Evolutionary conservation across 2,888 invertebrate genomes (phyloP), one percentile per base, ranked within the genome.

Genomic region (Melanchra persicariae): DNA sequence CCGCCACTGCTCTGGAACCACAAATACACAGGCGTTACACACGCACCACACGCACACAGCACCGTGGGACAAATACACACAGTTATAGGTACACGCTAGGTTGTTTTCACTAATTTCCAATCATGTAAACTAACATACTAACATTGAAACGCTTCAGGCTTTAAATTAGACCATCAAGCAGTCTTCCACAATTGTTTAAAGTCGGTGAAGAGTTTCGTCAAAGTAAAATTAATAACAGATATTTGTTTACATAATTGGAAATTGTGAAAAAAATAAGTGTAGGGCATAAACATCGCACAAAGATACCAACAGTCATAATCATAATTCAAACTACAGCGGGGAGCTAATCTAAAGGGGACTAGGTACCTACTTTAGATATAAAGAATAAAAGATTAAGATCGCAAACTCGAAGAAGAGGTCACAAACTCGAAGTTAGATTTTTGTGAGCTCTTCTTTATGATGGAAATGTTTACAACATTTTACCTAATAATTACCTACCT

Each of bases 1-100:
- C 96, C 96, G 96, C 96, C 96, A 96, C 96, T 96, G 96, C 96
- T 96, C 96, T 96, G 96, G 96, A 96, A 96, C 96, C 95, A 96
- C 94, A 95, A 95, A 95, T 91, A 94, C 91, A 92, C 92, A 93
- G 85, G 91, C 89, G 88, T 94, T 94, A 94, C 94, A 94, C 91
- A 90, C 89, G 83, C 89, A 89, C 89, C 87, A 81, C 88, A 86
- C 81, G 81, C 79, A 83, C 70, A 83, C 77, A 83, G 83, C 67
- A 79, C 67, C 83, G 82, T 83, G 77, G 83, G 85, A 83, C 85
- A 85, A 83, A 80, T 79, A 85, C 83, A 83, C 76, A 83, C 72
- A 77, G 77, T 82, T 85, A 83, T 71, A 83, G 69, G 81, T 67
- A 82, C 64, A 79, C 64, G 61, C 72, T 49, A 45, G n/a, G 22